Percentiles rank a stretch among this genome's conserved stretches.
Evolutionary conservation across 2,888 invertebrate genomes (phyloP).

Genomic region (Proisotoma minuta): DNA sequence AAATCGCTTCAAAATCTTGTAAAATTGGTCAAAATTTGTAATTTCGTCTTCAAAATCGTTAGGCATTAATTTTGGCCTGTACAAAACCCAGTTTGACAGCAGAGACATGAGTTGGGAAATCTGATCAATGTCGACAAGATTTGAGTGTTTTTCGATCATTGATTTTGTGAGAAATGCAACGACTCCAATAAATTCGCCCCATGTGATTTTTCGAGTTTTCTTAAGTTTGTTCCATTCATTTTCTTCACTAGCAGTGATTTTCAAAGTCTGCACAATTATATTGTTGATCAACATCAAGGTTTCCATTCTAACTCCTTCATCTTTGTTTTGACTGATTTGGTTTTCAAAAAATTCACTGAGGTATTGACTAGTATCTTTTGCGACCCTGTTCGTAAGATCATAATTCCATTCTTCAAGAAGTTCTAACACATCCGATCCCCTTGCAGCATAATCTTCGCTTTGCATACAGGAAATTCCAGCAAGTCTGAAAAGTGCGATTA

Average conservation of each 20-base stretch:
- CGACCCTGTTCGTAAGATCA: conserved; percentile 13
- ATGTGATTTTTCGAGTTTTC: conserved; percentile 3
- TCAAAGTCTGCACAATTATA: background rate
- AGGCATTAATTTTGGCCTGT: conserved; percentile 32
- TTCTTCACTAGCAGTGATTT: background rate
- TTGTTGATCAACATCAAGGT: background rate
- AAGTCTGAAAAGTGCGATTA: conserved; percentile 17
- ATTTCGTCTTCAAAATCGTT: conserved; percentile 28
- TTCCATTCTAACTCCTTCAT: background rate
- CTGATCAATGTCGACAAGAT: background rate
- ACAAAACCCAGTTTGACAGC: background rate
- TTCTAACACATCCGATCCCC: conserved; percentile 25
- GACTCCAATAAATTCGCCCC: conserved; percentile 28
- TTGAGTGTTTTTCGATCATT: conserved; percentile 15
- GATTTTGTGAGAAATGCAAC: conserved; percentile 28
- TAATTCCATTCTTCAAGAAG: conserved; percentile 19
- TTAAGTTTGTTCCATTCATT: background rate
- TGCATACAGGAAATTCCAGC: conserved; percentile 17
- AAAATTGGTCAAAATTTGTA: conserved; percentile 31
- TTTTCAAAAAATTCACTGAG: conserved; percentile 5
- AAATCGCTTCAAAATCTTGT: conserved; percentile 19
- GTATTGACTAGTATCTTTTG: conserved; percentile 3
- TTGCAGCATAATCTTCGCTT: conserved; percentile 13
- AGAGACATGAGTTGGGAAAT: background rate
- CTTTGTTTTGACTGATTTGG: background rate